These are phyloP conservation scores for Dolomedes plantarius DNA, from an alignment of 2,888 invertebrate species.

Conservation along the genomic window DNA sequence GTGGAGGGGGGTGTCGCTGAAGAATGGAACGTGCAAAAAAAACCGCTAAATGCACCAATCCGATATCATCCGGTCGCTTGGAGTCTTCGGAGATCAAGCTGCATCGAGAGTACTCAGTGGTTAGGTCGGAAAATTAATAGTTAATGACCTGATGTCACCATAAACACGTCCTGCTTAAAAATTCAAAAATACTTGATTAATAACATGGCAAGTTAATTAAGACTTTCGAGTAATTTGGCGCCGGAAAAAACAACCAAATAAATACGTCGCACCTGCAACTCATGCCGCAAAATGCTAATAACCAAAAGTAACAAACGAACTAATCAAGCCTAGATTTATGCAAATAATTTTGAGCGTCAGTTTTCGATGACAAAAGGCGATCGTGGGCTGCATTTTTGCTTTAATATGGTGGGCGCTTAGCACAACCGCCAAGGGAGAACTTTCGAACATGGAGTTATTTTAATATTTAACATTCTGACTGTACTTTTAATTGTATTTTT, in stretches of 20 bases:
- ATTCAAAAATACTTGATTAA: conserved; percentile 71
- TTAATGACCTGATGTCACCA: conserved; percentile 64
- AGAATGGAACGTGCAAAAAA: not conserved
- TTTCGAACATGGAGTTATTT: conserved; percentile 48
- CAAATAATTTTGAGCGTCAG: conserved; percentile 56
- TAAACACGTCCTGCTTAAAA: conserved; percentile 67
- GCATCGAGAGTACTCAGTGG: conserved; percentile 37
- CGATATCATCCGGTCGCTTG: not conserved
- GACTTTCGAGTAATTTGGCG: conserved; percentile 62
- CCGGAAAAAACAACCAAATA: conserved; percentile 29
- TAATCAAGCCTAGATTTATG: conserved; percentile 66
- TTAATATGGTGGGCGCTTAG: not conserved
- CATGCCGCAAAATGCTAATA: conserved; percentile 56
- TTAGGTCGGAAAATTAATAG: conserved; percentile 64
- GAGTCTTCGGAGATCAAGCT: conserved; percentile 24
- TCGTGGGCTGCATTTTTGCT: not conserved
- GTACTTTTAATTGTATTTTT: conserved; percentile 23
- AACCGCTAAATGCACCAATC: not conserved
- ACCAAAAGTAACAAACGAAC: conserved; percentile 55
- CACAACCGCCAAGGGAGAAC: conserved; percentile 31
- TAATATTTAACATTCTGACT: conserved; percentile 60
- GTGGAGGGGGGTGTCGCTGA: not conserved
- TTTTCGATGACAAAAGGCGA: conserved; percentile 48
- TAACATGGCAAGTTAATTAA: conserved; percentile 71
- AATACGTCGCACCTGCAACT: conserved; percentile 20